phyloP scores from a whole-genome alignment of 1,140 invertebrate species.

The Bactericera cockerelli region DNA sequence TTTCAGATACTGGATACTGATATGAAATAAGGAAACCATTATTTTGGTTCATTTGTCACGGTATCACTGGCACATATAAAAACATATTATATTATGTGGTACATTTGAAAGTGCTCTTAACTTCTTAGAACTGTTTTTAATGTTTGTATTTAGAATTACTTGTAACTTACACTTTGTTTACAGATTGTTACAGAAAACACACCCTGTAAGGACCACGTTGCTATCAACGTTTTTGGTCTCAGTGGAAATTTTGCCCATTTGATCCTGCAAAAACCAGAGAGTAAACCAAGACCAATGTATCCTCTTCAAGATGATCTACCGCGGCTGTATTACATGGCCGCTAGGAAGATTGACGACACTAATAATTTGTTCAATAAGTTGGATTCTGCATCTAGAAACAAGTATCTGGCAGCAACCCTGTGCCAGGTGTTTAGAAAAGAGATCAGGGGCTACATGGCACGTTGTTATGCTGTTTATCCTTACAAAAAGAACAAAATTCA shows the following conservation, averaged over 20 bases:
- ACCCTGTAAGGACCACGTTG: slow-evolving; percentile 12
- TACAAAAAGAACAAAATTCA: slow-evolving; percentile 1
- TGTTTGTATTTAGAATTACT: no score
- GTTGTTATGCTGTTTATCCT: slow-evolving; percentile 29
- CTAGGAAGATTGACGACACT: slow-evolving; percentile 14
- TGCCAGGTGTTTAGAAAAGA: slow-evolving; percentile 35
- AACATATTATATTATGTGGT: no score
- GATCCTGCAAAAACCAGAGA: slow-evolving; percentile 20
- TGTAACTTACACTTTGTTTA: no score
- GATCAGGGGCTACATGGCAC: slow-evolving; percentile 46
- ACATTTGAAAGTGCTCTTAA: no score
- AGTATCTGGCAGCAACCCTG: neutral
- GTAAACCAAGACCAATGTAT: slow-evolving; percentile 19
- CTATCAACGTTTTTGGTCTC: slow-evolving; percentile 13
- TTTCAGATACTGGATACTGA: no score
- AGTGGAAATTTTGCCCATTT: slow-evolving; percentile 10
- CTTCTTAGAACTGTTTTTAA: no score
- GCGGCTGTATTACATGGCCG: slow-evolving; percentile 17
- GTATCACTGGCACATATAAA: no score
- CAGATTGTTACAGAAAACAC: slow-evolving; percentile 17
- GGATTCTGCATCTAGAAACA: neutral
- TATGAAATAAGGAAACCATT: no score
- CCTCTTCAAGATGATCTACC: slow-evolving; percentile 19
- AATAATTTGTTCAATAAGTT: slow-evolving; percentile 13
- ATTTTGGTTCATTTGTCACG: no score